A percentile compares a stretch with the other conserved stretches of the same genome.
Evolutionary conservation across 2,888 invertebrate genomes (phyloP).

Genomic region (Caenorhabditis japonica): DNA sequence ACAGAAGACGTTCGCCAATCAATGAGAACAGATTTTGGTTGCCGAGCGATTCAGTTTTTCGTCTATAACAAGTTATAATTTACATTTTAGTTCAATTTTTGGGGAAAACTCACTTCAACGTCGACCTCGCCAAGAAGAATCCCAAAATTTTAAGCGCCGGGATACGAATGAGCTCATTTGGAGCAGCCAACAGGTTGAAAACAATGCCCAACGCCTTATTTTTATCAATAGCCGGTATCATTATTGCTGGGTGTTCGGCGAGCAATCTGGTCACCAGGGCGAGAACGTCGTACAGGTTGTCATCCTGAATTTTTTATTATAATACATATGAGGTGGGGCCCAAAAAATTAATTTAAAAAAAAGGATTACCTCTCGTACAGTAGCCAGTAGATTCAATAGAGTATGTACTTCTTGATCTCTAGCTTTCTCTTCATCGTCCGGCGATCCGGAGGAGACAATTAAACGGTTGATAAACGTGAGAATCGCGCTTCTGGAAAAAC

Average conservation of each 20-base stretch:
- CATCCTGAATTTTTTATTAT: constrained; percentile 83
- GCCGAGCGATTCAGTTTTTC: constrained; percentile 99
- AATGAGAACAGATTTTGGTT: constrained; percentile 97
- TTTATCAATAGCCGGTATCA: constrained; percentile 84
- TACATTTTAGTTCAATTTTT: not conserved
- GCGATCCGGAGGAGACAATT: constrained; percentile 58
- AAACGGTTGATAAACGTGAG: constrained; percentile 83
- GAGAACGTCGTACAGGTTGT: constrained; percentile 96
- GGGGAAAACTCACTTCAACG: constrained; percentile 87
- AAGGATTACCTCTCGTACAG: constrained; percentile 94
- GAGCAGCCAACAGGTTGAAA: constrained; percentile 94
- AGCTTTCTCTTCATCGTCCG: constrained; percentile 51
- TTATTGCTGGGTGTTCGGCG: constrained; percentile 94
- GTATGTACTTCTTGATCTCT: constrained; percentile 96
- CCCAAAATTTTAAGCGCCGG: constrained; percentile 96
- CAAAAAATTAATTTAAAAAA: no score
- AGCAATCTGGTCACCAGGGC: constrained; percentile 96
- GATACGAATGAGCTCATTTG: constrained; percentile 93
- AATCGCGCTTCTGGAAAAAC: constrained; percentile 87
- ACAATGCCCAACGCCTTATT: constrained; percentile 95
- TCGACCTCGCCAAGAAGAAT: constrained; percentile 96
- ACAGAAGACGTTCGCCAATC: constrained; percentile 90
- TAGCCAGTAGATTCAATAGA: constrained; percentile 96
- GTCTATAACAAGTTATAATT: constrained; percentile 81
- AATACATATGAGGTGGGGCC: not conserved